Evolutionary conservation across 2,113 vertebrate species (phyloP).

Genomic region (Enhydra lutris): DNA sequence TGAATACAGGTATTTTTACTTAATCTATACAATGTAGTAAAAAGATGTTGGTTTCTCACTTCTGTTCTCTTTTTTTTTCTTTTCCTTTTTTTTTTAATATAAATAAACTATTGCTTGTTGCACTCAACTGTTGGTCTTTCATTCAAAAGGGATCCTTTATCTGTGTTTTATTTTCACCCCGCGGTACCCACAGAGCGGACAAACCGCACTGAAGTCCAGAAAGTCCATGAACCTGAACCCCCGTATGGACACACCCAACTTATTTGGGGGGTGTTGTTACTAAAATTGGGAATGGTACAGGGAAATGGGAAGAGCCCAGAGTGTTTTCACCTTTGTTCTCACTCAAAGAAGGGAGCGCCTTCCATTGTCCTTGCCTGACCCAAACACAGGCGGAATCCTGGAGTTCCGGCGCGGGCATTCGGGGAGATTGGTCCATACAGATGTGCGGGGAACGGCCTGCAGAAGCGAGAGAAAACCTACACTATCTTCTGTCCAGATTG

Average conservation of each 20-base stretch:
- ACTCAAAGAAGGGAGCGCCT: not conserved
- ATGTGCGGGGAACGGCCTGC: not conserved
- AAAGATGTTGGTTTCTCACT: slow-evolving; percentile 74
- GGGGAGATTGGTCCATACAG: not conserved
- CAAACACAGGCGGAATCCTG: not conserved
- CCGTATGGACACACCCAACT: not conserved
- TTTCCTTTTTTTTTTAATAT: slow-evolving; percentile 77
- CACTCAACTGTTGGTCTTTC: slow-evolving; percentile 54
- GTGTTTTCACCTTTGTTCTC: not conserved
- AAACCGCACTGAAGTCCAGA: not conserved
- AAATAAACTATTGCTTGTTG: slow-evolving; percentile 82
- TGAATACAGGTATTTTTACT: slow-evolving; percentile 86
- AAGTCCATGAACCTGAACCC: not conserved
- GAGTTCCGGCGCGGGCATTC: not conserved
- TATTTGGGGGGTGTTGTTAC: not conserved
- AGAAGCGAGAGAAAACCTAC: not conserved
- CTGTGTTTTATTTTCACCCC: not conserved
- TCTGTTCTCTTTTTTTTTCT: slow-evolving; percentile 32
- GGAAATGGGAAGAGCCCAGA: not conserved
- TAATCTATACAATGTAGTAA: slow-evolving; percentile 83
- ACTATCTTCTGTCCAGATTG: too few species aligned
- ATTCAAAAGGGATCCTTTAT: slow-evolving; percentile 19
- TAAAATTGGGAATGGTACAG: not conserved
- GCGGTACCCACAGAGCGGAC: not conserved
- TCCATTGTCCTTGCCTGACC: not conserved